Percentiles rank a stretch among this genome's conserved stretches.
Evolutionary conservation across 2,113 vertebrate species (phyloP).

Genomic region (Heloderma charlesbogerti): DNA sequence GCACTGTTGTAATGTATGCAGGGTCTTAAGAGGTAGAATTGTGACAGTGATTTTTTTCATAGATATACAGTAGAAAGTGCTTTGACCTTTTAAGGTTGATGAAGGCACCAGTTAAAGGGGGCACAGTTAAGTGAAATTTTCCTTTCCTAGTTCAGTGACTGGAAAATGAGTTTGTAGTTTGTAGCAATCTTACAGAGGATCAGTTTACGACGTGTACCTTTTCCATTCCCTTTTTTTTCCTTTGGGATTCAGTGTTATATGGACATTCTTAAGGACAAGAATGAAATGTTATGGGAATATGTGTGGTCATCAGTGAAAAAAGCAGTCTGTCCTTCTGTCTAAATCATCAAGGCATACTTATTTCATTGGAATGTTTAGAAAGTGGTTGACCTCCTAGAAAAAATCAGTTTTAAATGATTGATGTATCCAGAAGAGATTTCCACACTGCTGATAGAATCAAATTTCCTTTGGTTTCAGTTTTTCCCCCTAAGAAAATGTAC

Average conservation of each 20-base stretch:
- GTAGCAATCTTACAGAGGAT: conserved; percentile 48
- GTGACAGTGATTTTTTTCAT: conserved; percentile 72
- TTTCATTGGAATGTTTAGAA: conserved; percentile 57
- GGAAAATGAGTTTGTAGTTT: conserved; percentile 54
- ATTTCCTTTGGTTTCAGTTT: conserved; percentile 63
- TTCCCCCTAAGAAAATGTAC: conserved; percentile 44
- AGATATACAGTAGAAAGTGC: conserved; percentile 58
- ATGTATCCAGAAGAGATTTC: conserved; percentile 65
- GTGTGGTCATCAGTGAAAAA: conserved; percentile 42
- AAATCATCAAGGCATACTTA: conserved; percentile 56
- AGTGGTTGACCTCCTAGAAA: conserved; percentile 61
- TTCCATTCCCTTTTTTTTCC: conserved; percentile 38
- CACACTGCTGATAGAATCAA: conserved; percentile 51
- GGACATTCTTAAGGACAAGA: conserved; percentile 61
- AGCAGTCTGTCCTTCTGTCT: conserved; percentile 35
- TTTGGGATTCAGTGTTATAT: conserved; percentile 57
- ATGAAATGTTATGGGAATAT: conserved; percentile 50
- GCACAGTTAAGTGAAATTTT: conserved; percentile 65
- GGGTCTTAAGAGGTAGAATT: conserved; percentile 74
- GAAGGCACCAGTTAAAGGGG: conserved; percentile 71
- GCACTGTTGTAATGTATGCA: conserved; percentile 85
- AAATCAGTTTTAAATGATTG: conserved; percentile 58
- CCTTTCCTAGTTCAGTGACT: conserved; percentile 61
- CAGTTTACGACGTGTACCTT: conserved; percentile 51
- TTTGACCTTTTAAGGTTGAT: conserved; percentile 74